Evolutionary conservation across 2,888 invertebrate species (phyloP), one percentile per base, ranked within the genome.

Genomic region (Schizotus pectinicornis): DNA sequence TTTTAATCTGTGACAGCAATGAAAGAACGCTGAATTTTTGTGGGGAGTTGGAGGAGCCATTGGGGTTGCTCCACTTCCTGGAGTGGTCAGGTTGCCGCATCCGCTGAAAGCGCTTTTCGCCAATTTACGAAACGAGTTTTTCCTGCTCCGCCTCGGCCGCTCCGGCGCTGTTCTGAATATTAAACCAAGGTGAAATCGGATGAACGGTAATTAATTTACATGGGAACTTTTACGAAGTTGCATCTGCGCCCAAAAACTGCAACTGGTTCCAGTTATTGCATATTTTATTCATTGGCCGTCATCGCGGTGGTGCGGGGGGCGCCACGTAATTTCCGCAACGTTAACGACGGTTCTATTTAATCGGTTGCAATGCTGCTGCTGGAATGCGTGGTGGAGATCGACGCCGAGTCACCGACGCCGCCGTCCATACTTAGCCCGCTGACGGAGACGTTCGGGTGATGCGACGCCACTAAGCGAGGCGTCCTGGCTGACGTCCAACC

Each of bases 401-500:
- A 22, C 22, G 22, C 22, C 22, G 22, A 22, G 22, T 22, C 22
- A 22, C 22, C 22, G 5, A 22, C 62, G 64, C 59, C 61, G 66
- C 61, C 64, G 63, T 71, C 69, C 71, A 69, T 71, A 69, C 69
- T 69, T 71, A 71, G 70, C 53, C 62, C 68, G 58, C 52, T 54
- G 52, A 56, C 57, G 53, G 68, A 68, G 67, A 68, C 67, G 64
- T 65, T 62, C 36, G 22, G 58, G 62, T 63, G 65, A 60, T 59
- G 65, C 70, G 72, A 67, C 72, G 70, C 68, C 68, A 62, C 65
- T 64, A 64, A 68, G 54, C 63, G 59, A 66, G 64, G 67, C 68
- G 65, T 70, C 67, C 66, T 74, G 74, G 73, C 70, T 36, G 35
- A n/a, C 49, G 49, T 66, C 75, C 75, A 75, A 74, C 68, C 68